These are phyloP conservation scores for Parascotia fuliginaria DNA, from an alignment of 2,888 invertebrate species.

Conservation along the genomic window DNA sequence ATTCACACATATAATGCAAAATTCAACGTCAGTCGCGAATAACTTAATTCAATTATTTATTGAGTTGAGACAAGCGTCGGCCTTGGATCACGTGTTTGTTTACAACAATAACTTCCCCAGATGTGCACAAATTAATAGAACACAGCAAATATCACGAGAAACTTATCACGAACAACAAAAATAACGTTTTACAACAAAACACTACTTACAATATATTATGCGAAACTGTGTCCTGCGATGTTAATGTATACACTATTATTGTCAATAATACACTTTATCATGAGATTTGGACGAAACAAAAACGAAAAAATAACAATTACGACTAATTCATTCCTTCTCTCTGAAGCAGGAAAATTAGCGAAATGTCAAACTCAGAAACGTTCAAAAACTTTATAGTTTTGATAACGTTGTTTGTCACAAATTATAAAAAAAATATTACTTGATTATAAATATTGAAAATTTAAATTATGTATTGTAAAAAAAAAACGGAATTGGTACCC, in stretches of 20 bases:
- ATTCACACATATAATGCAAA: constrained; percentile 12
- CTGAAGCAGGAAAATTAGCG: constrained; percentile 33
- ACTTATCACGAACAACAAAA: constrained; percentile 11
- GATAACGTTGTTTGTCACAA: background rate
- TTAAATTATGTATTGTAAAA: too few relatives aligned
- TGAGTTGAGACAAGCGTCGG: constrained; percentile 43
- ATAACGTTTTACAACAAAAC: constrained; percentile 10
- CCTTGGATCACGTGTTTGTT: constrained; percentile 71
- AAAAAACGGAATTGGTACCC: too few relatives aligned
- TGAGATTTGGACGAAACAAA: constrained; percentile 44
- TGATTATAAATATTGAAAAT: too few relatives aligned
- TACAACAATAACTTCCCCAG: constrained; percentile 62
- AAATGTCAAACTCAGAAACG: constrained; percentile 31
- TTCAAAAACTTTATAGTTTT: constrained; percentile 1
- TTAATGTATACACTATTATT: constrained; percentile 19
- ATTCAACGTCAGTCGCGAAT: constrained; percentile 9
- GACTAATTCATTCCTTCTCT: constrained; percentile 63
- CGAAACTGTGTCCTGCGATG: constrained; percentile 16
- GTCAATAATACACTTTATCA: constrained; percentile 41
- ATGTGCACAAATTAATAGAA: constrained; percentile 50
- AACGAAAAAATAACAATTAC: constrained; percentile 57
- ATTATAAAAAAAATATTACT: too few relatives aligned
- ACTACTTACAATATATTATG: constrained; percentile 34
- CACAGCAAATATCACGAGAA: constrained; percentile 31
- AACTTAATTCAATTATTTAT: constrained; percentile 48